A percentile compares a stretch with the other conserved stretches of the same genome.
These are phyloP conservation scores for Aphelenchoides avenae DNA, from an alignment of 1,140 invertebrate species.

Conservation along the genomic window DNA sequence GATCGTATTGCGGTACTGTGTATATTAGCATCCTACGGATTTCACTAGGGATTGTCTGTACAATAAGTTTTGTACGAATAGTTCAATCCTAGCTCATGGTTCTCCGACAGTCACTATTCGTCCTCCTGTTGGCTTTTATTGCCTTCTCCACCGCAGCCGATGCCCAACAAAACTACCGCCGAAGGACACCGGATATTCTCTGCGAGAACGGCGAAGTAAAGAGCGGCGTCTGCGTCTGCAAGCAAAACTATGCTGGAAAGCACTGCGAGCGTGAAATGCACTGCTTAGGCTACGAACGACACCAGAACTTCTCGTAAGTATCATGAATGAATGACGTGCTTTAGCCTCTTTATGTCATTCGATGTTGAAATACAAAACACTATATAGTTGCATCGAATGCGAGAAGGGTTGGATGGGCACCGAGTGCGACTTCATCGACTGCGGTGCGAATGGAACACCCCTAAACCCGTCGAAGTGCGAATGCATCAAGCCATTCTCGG, in stretches of 20 bases:
- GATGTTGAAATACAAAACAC: conserved; percentile 7
- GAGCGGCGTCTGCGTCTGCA: conserved; percentile 15
- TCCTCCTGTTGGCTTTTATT: too few relatives aligned
- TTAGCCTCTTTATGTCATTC: too few relatives aligned
- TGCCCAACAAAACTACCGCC: too few relatives aligned
- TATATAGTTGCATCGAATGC: conserved; percentile 24
- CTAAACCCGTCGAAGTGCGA: conserved; percentile 1
- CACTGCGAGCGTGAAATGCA: conserved; percentile 34
- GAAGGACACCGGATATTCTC: too few relatives aligned
- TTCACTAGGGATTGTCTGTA: too few relatives aligned
- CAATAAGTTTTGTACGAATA: too few relatives aligned
- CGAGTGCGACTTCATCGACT: conserved; percentile 22
- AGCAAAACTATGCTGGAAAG: conserved; percentile 27
- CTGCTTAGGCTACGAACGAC: conserved; percentile 20
- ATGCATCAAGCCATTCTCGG: conserved; percentile 22
- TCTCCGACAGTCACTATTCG: too few relatives aligned
- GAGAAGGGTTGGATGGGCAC: conserved; percentile 13
- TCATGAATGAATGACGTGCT: neutral
- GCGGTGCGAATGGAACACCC: neutral
- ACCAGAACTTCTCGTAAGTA: conserved; percentile 15
- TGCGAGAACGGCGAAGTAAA: conserved; percentile 15
- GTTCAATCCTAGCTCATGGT: too few relatives aligned
- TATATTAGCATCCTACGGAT: too few relatives aligned
- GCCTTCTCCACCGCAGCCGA: too few relatives aligned
- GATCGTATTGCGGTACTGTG: too few relatives aligned